Evolutionary conservation across 2,888 invertebrate species (phyloP).

Genomic region (Caenorhabditis sp.): DNA sequence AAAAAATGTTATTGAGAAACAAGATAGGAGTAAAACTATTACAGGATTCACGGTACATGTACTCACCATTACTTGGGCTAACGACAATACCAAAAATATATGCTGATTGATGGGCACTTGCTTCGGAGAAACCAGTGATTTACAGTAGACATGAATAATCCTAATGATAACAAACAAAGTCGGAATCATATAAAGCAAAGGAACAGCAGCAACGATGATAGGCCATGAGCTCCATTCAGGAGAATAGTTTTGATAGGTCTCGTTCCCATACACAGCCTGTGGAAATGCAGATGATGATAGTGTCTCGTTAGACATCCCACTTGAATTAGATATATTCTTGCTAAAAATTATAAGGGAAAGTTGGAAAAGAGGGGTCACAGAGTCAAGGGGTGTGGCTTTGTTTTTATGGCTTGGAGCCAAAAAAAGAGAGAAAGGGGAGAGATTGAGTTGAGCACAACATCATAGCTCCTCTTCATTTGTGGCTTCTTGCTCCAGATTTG

Average conservation of each 20-base stretch:
- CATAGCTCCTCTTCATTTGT: too few species aligned
- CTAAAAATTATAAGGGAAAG: too few species aligned
- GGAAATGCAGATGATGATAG: slow-evolving; percentile 34
- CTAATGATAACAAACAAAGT: slow-evolving; percentile 51
- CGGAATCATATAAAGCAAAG: slow-evolving; percentile 58
- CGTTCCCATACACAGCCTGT: slow-evolving; percentile 50
- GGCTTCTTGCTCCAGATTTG: too few species aligned
- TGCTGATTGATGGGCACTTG: slow-evolving; percentile 56
- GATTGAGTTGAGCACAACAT: not conserved
- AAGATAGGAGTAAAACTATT: too few species aligned
- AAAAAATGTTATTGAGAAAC: too few species aligned
- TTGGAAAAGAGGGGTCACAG: not conserved
- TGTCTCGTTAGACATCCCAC: slow-evolving; percentile 33
- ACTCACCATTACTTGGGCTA: slow-evolving; percentile 59
- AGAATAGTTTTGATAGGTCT: slow-evolving; percentile 26
- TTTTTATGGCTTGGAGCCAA: slow-evolving; percentile 8
- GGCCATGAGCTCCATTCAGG: slow-evolving; percentile 47
- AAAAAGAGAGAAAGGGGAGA: not conserved
- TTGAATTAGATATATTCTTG: too few species aligned
- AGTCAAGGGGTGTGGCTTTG: slow-evolving; percentile 7
- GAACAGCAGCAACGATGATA: slow-evolving; percentile 42
- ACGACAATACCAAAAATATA: slow-evolving; percentile 53
- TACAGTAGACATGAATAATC: slow-evolving; percentile 37
- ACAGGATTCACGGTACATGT: not conserved
- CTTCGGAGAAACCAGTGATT: slow-evolving; percentile 27